Percentiles rank a stretch among this genome's conserved stretches.
These are phyloP conservation scores for Ciconia nigra DNA, from an alignment of 2,797 vertebrate genomes.

Conservation along the genomic window DNA sequence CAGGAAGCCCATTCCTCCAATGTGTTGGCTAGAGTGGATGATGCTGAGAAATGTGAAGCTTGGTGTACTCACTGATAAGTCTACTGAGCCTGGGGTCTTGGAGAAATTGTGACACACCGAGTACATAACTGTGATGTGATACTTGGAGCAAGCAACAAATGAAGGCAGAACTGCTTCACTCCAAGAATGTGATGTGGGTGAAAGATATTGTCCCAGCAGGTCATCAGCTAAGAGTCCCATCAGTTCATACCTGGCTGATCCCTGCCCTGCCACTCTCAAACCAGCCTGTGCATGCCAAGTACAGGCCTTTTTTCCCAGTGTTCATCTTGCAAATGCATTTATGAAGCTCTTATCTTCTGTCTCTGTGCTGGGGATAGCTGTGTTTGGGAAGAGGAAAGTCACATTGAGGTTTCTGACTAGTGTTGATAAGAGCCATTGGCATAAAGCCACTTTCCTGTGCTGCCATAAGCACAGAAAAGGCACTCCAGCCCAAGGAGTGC, in stretches of 20 bases:
- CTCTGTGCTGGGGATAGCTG: neutral
- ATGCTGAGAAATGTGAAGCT: neutral
- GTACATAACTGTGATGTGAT: neutral
- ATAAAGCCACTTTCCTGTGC: neutral
- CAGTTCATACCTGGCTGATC: neutral
- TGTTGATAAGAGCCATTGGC: neutral
- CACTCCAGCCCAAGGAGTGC: neutral
- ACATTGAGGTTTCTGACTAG: constrained; percentile 60
- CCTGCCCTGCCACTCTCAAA: neutral
- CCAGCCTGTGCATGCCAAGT: neutral
- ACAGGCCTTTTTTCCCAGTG: neutral
- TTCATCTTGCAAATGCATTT: neutral
- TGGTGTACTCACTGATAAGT: neutral
- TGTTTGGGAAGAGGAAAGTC: constrained; percentile 64
- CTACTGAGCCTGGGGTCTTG: neutral
- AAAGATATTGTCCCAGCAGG: neutral
- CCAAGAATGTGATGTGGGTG: neutral
- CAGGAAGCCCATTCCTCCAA: neutral
- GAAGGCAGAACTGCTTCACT: neutral
- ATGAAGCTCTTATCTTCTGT: constrained; percentile 43
- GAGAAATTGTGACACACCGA: neutral
- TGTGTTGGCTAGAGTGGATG: neutral
- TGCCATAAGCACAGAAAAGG: neutral
- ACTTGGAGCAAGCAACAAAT: neutral
- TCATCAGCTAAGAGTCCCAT: neutral